Evolutionary conservation across 2,888 invertebrate species (phyloP).

Genomic region (Torymus tubicola): DNA sequence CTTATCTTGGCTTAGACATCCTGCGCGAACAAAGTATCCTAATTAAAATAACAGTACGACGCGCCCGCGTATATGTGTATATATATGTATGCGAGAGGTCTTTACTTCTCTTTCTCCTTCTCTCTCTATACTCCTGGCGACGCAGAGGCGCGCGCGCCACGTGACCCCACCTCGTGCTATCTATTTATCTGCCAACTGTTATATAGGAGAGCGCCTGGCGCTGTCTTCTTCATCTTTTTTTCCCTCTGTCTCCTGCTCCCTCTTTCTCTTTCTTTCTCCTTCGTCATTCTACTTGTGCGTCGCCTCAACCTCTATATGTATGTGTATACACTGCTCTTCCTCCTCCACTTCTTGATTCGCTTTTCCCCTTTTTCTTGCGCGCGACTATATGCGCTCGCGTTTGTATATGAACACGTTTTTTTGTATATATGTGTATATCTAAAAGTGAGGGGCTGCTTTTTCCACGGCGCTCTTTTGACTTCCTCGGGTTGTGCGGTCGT

Average conservation of each 20-base stretch:
- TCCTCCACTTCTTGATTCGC: too few species aligned
- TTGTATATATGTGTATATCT: too few species aligned
- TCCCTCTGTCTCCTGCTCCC: not conserved
- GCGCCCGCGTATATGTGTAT: not conserved
- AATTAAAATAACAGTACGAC: slow-evolving; percentile 67
- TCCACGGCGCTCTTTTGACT: not conserved
- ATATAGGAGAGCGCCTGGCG: not conserved
- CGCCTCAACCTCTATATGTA: too few species aligned
- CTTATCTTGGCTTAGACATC: slow-evolving; percentile 61
- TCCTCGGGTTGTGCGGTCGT: not conserved
- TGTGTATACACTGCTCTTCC: too few species aligned
- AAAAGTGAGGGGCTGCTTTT: not conserved
- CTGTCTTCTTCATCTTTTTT: not conserved
- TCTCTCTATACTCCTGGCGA: not conserved
- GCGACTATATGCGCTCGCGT: too few species aligned
- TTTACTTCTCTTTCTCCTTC: slow-evolving; percentile 27
- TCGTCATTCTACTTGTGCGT: not conserved
- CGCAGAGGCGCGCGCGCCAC: slow-evolving; percentile 18
- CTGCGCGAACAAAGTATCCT: slow-evolving; percentile 64
- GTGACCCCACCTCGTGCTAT: slow-evolving; percentile 57
- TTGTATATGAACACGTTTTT: too few species aligned
- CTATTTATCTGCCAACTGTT: slow-evolving; percentile 63
- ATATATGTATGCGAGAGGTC: slow-evolving; percentile 9
- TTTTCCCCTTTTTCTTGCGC: too few species aligned
- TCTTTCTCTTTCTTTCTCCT: not conserved